These are phyloP conservation scores for Pelecanus crispus DNA, from an alignment of 2,113 vertebrate genomes.

Conservation along the genomic window DNA sequence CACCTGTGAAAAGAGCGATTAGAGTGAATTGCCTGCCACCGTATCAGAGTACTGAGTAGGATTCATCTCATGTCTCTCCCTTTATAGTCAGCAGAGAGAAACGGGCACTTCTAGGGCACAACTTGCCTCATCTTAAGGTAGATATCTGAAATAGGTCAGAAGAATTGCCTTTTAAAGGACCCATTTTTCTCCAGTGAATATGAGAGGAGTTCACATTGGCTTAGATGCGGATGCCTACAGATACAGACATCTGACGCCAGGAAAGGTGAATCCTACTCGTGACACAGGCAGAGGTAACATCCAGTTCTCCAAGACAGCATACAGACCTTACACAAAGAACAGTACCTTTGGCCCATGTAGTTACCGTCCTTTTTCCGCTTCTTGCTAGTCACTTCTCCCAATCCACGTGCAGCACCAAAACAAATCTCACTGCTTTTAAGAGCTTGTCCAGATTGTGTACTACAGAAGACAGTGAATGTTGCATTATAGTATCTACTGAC, in stretches of 20 bases:
- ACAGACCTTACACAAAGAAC: background rate
- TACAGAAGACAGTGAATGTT: background rate
- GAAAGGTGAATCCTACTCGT: background rate
- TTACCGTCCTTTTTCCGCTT: background rate
- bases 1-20: background rate
- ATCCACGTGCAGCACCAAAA: background rate
- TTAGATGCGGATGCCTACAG: background rate
- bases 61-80: background rate
- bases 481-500: background rate
- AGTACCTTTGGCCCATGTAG: background rate
- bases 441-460: background rate
- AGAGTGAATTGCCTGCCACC: background rate
- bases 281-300: background rate
- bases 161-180: background rate
- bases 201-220: background rate
- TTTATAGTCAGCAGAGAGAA: background rate
- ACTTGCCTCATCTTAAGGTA: background rate
- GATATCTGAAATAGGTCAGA: background rate
- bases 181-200: background rate
- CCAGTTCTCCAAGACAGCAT: background rate
- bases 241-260: background rate
- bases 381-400: background rate
- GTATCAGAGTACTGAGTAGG: background rate
- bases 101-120: background rate
- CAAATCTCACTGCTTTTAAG: background rate